Evolutionary conservation across 1,140 invertebrate genomes (phyloP).

Genomic region (Helicoverpa zea): DNA sequence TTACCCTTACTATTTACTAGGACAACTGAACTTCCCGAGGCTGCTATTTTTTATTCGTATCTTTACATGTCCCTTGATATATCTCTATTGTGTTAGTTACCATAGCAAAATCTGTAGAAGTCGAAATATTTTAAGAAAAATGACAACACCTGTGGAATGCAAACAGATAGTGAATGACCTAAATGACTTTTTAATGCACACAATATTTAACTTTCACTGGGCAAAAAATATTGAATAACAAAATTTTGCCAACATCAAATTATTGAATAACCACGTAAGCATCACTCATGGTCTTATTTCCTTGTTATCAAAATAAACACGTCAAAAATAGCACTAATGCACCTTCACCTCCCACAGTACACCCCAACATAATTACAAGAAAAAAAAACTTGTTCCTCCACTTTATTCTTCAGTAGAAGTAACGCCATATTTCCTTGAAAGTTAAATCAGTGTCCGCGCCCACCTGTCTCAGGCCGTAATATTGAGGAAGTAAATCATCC

Average conservation of each 20-base stretch:
- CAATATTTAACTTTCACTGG: slow-evolving; percentile 10
- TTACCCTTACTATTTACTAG: too few relatives aligned
- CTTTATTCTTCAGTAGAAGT: slow-evolving; percentile 25
- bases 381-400: slow-evolving; percentile 6
- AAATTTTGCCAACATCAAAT: neutral
- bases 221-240: too few relatives aligned
- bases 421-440: slow-evolving; percentile 46
- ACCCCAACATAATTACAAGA: too few relatives aligned
- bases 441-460: slow-evolving; percentile 45
- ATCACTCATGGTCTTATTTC: too few relatives aligned
- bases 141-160: neutral
- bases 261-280: too few relatives aligned
- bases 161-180: slow-evolving; percentile 1
- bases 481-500: slow-evolving; percentile 48
- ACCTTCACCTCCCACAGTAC: too few relatives aligned
- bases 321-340: too few relatives aligned
- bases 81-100: too few relatives aligned
- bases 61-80: too few relatives aligned
- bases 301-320: too few relatives aligned
- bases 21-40: too few relatives aligned
- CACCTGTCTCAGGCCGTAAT: slow-evolving; percentile 43
- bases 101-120: neutral
- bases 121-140: neutral
- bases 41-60: too few relatives aligned
- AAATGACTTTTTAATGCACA: slow-evolving; percentile 16